Evolutionary conservation across 2,113 vertebrate species (phyloP).

Genomic region (Tragelaphus imberbis): DNA sequence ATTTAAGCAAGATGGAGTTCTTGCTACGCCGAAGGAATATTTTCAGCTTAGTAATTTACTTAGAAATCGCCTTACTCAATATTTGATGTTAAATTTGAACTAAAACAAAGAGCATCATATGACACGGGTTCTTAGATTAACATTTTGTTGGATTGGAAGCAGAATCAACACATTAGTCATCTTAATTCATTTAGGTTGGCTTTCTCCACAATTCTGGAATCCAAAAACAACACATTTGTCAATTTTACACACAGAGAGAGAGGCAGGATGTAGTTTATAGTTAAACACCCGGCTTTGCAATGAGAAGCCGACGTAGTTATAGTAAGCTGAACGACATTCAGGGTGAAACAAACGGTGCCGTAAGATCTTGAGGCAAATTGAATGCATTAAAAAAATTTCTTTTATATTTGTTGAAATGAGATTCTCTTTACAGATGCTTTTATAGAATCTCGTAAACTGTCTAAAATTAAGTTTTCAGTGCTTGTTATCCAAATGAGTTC

Average conservation of each 20-base stretch:
- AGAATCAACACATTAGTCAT: conserved; percentile 77
- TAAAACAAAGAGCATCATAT: conserved; percentile 57
- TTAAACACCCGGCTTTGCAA: conserved; percentile 64
- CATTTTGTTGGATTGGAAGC: conserved; percentile 75
- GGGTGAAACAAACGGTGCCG: conserved; percentile 28
- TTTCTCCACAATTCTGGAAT: conserved; percentile 66
- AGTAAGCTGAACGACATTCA: conserved; percentile 41
- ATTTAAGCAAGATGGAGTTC: conserved; percentile 58
- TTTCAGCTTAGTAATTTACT: conserved; percentile 61
- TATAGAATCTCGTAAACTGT: conserved; percentile 10
- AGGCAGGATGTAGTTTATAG: conserved; percentile 76
- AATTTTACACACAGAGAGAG: conserved; percentile 73
- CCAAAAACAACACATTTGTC: conserved; percentile 82
- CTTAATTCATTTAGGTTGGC: conserved; percentile 80
- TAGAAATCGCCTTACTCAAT: conserved; percentile 57
- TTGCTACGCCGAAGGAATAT: conserved; percentile 40
- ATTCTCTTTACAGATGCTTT: conserved; percentile 29
- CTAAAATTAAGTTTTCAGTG: conserved; percentile 14
- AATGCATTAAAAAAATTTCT: conserved; percentile 37
- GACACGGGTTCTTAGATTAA: conserved; percentile 72
- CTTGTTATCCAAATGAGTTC: neutral
- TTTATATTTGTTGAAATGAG: conserved; percentile 49
- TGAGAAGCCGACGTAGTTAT: conserved; percentile 58
- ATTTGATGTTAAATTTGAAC: conserved; percentile 64
- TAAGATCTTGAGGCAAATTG: conserved; percentile 55